phyloP scores from a whole-genome alignment of 2,113 vertebrate genomes.

The Gobiocypris rarus region DNA sequence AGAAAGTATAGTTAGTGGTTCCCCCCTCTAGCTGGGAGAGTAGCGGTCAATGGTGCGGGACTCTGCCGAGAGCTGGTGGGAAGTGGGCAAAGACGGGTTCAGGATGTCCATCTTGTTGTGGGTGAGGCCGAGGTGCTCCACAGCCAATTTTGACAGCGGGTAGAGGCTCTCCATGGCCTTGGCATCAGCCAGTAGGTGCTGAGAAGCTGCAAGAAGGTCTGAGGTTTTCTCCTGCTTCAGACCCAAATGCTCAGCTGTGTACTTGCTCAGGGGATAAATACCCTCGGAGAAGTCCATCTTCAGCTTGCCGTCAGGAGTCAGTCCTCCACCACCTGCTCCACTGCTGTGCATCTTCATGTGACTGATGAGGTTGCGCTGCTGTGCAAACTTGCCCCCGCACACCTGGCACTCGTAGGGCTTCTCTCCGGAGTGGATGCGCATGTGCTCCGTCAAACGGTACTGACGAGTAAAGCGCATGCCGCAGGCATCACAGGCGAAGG shows the following conservation, averaged over 20 bases:
- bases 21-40: constrained; percentile 84
- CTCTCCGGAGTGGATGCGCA: constrained; percentile 99
- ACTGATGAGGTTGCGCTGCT: constrained; percentile 99
- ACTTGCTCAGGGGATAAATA: constrained; percentile 93
- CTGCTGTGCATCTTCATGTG: constrained; percentile 99
- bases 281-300: constrained; percentile 92
- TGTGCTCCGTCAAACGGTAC: constrained; percentile 98
- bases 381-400: constrained; percentile 98
- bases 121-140: constrained; percentile 88
- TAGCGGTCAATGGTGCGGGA: constrained; percentile 90
- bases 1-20: constrained; percentile 13
- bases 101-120: constrained; percentile 93
- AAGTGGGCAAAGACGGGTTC: constrained; percentile 76
- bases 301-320: constrained; percentile 84
- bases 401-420: constrained; percentile 99
- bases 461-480: constrained; percentile 99
- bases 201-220: constrained; percentile 87
- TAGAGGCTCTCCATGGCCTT: constrained; percentile 94
- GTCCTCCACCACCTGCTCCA: constrained; percentile 73
- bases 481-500: constrained; percentile 96
- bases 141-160: constrained; percentile 91
- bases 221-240: constrained; percentile 93
- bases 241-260: constrained; percentile 91
- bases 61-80: constrained; percentile 78
- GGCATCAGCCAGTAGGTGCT: constrained; percentile 89